Base-by-base conservation (phyloP, 2,888 invertebrate species). In the Molorchus minor region DNA sequence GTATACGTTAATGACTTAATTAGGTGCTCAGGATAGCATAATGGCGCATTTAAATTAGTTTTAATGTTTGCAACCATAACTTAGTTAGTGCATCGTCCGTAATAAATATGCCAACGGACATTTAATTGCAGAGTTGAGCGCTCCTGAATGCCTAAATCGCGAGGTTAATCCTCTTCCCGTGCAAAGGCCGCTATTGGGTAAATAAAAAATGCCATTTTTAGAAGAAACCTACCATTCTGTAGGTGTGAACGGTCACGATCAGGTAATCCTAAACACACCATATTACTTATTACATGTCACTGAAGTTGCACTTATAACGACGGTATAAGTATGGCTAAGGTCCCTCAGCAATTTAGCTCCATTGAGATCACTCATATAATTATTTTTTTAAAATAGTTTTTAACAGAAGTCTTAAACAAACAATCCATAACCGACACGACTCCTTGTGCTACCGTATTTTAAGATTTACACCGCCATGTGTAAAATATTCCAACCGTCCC, bases 401-500 rank as follows among this genome's bases (percentile, higher is more conserved):
- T 25, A 8, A 5, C 25, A 3, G 8, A n/a, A n/a, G n/a, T 25
- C 8, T 25, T 25, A 25, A 3, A 25, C 8, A 8, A 5, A 25
- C 25, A 3, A 3, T 25, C 4, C 25, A 25, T 8, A 25, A 5
- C 3, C 25, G 8, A 25, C 25, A 16, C 17, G 4, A 40, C 40
- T n/a, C 15, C 40, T 40, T 4, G 12, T 3, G 16, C 8, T n/a
- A 13, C 12, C 17, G 16, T 1, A n/a, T n/a, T 15, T 38, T 16
- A 49, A 17, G 20, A 38, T n/a, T 38, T n/a, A 16, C n/a, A 4
- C 43, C 43, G 55, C 52, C 63, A 60, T 63, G 63, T 63, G 63
- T 58, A 58, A 60, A 63, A 60, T 58, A 60, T 60, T 60, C 55
- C 60, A 63, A 57, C 55, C 25, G 56, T 60, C 58, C 55, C 55